Evolutionary conservation across 1,140 invertebrate genomes (phyloP), one percentile per base, ranked within the genome.

Genomic region (Zaprionus camerounensis): DNA sequence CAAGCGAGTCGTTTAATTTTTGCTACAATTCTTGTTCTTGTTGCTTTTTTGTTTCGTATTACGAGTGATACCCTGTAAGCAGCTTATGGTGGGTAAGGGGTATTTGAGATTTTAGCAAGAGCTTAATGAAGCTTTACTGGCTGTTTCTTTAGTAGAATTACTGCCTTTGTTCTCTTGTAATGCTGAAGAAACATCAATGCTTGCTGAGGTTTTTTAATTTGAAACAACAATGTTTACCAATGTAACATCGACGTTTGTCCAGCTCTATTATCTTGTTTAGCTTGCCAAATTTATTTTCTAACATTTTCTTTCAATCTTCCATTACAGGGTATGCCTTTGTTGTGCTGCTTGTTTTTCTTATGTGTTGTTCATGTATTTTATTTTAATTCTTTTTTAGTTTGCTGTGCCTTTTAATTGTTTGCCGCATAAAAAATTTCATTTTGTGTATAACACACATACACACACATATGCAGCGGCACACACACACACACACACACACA

Each of bases 341-440:
- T 38, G 58, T 49, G 17, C 24, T 71, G 24, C 46, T 31, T 67
- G 55, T 71, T 53, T 53, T 26, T 38, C 11, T 26, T 17, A 31
- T 13, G 34, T 78, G 58, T 73, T 80, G 64, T 34, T 34, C 63
- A 41, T 80, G 70, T 71, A 72, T 87, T 87, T 87, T 80, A 80
- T 83, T 87, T 78, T 78, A 82, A 71, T 87, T 82, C 63, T 80
- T 83, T 80, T 87, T 87, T 86, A 73, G 76, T 77, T 80, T 77
- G 68, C 69, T 88, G 78, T 88, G 81, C 81, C 63, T 87, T 87
- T 87, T 87, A 87, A 87, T 87, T 87, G 84, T 87, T 87, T 87
- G 83, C 80, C 81, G 71, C 79, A 85, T 76, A 87, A 88, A 86
- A 85, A 87, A 87, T 86, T 87, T 86, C 80, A 88, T 88, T 87